Evolutionary conservation across 2,888 invertebrate species (phyloP), one percentile per base, ranked within the genome.

Genomic region (Salpingus planirostris): DNA sequence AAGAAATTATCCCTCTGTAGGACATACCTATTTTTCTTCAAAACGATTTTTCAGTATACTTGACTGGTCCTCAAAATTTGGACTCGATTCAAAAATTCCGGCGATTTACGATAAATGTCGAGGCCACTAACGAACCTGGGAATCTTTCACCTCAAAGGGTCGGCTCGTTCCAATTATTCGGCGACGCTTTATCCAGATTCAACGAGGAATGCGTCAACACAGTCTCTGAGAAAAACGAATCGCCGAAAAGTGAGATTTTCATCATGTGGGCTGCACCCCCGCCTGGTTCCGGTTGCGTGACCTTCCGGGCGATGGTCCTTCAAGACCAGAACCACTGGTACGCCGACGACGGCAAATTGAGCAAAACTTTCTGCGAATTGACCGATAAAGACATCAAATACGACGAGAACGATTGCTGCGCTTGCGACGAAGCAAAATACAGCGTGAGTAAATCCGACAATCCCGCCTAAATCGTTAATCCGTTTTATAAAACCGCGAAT

Each of bases 361-460:
- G 82, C 7, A 73, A 76, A 55, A 79, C 80, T 18, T 69, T 93
- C 29, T 95, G 95, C 57, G 86, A 84, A 54, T 74, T 76, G 78
- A 60, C 76, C 69, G 64, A 80, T 75, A 45, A 72, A 69, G 44
- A 75, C 69, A 45, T 69, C 70, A 29, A 70, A 71, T 34, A 69
- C 69, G 36, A 70, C 60, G 29, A 67, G 62, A 13, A 68, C 66
- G 74, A 77, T 43, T 95, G 95, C 61, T 92, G 92, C 65, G 90
- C 95, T 5, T 95, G 95, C 60, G 92, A 93, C 55, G 91, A 93
- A 57, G 97, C 96, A 36, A 91, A 92, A 62, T 97, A 97, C 64
- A 85, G 79, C 65, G 86, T 87, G 54, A 65, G 63, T 37, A 13
- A n/a, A n/a, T n/a, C n/a, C n/a, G n/a, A n/a, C n/a, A n/a, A n/a